Evolutionary conservation across 2,113 vertebrate genomes (phyloP), one percentile per base, ranked within the genome.

Genomic region (Uria lomvia): DNA sequence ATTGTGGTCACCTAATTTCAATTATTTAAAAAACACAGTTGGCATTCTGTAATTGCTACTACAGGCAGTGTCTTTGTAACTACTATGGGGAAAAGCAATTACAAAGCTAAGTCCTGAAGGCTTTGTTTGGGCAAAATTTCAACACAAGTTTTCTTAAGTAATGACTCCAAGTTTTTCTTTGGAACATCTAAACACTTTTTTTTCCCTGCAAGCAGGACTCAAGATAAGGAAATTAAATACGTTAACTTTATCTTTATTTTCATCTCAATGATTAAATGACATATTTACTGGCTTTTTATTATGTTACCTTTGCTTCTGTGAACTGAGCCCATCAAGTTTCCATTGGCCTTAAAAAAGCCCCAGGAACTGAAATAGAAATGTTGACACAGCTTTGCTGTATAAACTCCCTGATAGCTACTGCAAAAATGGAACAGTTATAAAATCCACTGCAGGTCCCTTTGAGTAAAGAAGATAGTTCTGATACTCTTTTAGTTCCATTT

Each of bases 351-450:
- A 94, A 92, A 94, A 94, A 96, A 82, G 68, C 2, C 14, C 34
- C 81, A 85, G 53, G 71, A 95, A 97, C 77, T 91, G 71, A 91
- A 96, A 95, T 34, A 96, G 91, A 95, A 94, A 85, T 95, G 92
- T 96, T 96, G 95, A 96, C 89, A 85, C 87, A 96, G 92, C 95
- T 96, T 95, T 94, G 89, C 94, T 92, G 86, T 87, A 89, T 93
- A 89, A 94, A 96, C 88, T 96, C n/a, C 67, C 80, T 56, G 60
- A 91, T 56, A 97, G 91, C 88, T 92, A 90, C 95, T 79, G 91
- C 74, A 91, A 76, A 92, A 95, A 62, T 59, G 73, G 89, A 95
- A 53, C 66, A 65, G 80, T 95, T 88, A 94, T 24, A 97, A 95
- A 95, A 95, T 45, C 66, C 56, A 67, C 50, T 75, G 67, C 91